Evolutionary conservation across 2,888 invertebrate species (phyloP), one percentile per base, ranked within the genome.

Genomic region (Ochropleura plecta): DNA sequence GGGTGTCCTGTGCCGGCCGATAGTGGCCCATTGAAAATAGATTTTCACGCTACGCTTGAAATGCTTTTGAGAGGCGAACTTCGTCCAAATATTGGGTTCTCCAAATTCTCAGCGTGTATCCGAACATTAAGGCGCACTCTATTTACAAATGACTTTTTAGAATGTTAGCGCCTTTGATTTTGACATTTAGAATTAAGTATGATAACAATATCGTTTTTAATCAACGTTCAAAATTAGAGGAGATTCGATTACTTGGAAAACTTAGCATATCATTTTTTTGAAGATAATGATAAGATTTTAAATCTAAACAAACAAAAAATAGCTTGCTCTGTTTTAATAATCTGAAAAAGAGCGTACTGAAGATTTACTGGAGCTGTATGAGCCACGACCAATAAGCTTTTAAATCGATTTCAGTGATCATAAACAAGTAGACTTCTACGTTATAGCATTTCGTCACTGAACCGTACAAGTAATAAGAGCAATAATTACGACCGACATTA

Each of bases 1-100:
- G 90, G 89, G 93, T 93, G 94, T 93, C 94, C 94, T 94, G 94
- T 91, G 91, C 90, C 91, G 92, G 90, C 94, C 95, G 96, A 96
- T 96, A 96, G 95, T 94, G 95, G 95, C 86, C 94, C 96, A 96
- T 96, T 96, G 94, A 95, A 96, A 96, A 96, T 96, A 96, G 96
- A 96, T 96, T 96, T 96, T 95, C 96, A 96, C 95, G 95, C 95
- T 94, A 92, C 94, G 92, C 92, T 91, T 90, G 87, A 90, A 92
- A 91, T 90, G 92, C 91, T 93, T 93, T 91, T 85, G 92, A 93
- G 92, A 90, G 92, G 78, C 86, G 79, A 96, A 96, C 94, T 96
- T 95, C 88, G 92, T 92, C 90, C 90, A 95, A 95, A 95, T 93
- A 94, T 94, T 93, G 89, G 86, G 80, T 84, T 85, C 84, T 86